Conservation (phyloP, 1,140 invertebrate species). For the Thalassaphorura encarpata region DNA sequence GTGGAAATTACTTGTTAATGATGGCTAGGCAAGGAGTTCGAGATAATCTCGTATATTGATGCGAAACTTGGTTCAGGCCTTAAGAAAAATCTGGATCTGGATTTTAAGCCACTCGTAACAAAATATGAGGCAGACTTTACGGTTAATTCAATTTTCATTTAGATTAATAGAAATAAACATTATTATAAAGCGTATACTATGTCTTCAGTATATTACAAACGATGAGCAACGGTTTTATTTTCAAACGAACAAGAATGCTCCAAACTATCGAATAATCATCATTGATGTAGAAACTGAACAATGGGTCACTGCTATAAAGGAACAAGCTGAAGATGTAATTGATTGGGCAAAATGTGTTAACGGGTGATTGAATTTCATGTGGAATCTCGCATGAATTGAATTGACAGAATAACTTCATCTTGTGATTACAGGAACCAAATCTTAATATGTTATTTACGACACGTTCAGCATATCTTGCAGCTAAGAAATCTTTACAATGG, state of each 20-base stretch:
- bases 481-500: slow-evolving; percentile 67
- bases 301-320: slow-evolving; percentile 78
- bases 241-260: slow-evolving; percentile 88
- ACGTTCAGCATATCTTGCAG: slow-evolving; percentile 74
- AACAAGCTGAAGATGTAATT: slow-evolving; percentile 77
- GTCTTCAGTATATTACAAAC: slow-evolving; percentile 47
- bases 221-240: slow-evolving; percentile 60
- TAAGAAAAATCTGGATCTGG: background rate
- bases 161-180: too few relatives aligned
- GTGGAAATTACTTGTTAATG: background rate
- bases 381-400: background rate
- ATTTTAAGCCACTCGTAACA: background rate
- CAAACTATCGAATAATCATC: slow-evolving; percentile 76
- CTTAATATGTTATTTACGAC: slow-evolving; percentile 78
- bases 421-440: slow-evolving; percentile 54
- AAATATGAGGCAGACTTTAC: background rate
- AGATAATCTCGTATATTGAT: background rate
- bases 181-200: too few relatives aligned
- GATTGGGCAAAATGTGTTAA: slow-evolving; percentile 78
- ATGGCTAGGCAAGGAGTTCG: background rate
- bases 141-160: background rate
- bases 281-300: slow-evolving; percentile 72
- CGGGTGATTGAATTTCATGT: slow-evolving; percentile 35
- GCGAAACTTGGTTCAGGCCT: background rate
- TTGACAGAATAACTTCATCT: background rate